Conservation (phyloP, 2,888 invertebrate species). For the Sialis fuliginosa region DNA sequence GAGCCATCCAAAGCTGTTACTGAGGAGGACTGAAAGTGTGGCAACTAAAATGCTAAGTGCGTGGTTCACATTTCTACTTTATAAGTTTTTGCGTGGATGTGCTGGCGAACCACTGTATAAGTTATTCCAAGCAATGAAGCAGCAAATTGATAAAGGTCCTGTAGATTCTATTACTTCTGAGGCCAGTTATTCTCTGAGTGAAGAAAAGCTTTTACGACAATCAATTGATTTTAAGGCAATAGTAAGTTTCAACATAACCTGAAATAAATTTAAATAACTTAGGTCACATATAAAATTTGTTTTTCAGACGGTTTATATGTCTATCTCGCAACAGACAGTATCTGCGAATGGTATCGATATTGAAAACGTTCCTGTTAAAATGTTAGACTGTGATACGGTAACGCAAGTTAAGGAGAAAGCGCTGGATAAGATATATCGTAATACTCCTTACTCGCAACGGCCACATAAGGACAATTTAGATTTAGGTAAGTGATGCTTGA, state of each 20-base stretch:
- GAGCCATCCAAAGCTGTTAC: conserved; percentile 83
- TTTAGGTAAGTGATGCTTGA: conserved; percentile 40
- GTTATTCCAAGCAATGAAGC: conserved; percentile 96
- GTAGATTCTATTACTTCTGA: conserved; percentile 96
- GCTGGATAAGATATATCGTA: conserved; percentile 92
- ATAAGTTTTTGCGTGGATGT: conserved; percentile 95
- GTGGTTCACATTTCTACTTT: conserved; percentile 97
- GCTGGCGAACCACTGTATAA: conserved; percentile 97
- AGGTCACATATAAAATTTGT: conserved; percentile 5
- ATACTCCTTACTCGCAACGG: conserved; percentile 87
- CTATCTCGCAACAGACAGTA: conserved; percentile 83
- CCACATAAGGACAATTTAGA: conserved; percentile 94
- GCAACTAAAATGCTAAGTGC: conserved; percentile 99
- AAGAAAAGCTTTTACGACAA: conserved; percentile 97
- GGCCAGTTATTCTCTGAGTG: conserved; percentile 94
- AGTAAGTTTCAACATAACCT: conserved; percentile 26
- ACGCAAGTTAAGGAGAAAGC: conserved; percentile 98
- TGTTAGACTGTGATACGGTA: conserved; percentile 96
- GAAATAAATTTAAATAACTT: background rate
- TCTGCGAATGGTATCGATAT: conserved; percentile 75
- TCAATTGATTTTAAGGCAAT: conserved; percentile 90
- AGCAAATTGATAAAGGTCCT: conserved; percentile 98
- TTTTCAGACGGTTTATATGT: conserved; percentile 68
- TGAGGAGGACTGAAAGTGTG: conserved; percentile 92
- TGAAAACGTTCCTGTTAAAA: conserved; percentile 88